phyloP scores from a whole-genome alignment of 2,888 invertebrate species.

The Herminia tarsipennalis region DNA sequence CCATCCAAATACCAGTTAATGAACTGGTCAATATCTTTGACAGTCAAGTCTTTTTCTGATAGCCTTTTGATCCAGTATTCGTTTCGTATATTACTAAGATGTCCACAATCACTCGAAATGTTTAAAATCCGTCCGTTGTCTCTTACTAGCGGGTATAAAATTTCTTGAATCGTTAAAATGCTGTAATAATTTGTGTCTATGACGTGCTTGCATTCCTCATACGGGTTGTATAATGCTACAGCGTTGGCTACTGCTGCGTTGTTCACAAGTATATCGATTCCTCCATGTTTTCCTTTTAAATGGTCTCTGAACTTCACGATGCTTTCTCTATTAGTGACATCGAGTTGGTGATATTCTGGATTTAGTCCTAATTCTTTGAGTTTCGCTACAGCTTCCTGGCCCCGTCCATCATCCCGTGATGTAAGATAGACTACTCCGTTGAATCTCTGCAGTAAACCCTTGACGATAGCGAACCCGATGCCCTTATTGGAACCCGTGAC shows the following conservation, averaged over 20 bases:
- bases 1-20: constrained; percentile 87
- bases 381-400: constrained; percentile 47
- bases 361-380: constrained; percentile 25
- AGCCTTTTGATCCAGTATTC: constrained; percentile 57
- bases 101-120: too few relatives aligned
- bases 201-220: constrained; percentile 86
- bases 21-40: constrained; percentile 72
- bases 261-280: constrained; percentile 90
- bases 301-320: constrained; percentile 84
- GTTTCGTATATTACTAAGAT: constrained; percentile 82
- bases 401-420: constrained; percentile 58
- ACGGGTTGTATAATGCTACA: too few relatives aligned
- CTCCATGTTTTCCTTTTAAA: constrained; percentile 85
- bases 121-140: constrained; percentile 90
- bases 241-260: constrained; percentile 88
- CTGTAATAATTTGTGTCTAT: constrained; percentile 88
- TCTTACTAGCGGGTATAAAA: constrained; percentile 88
- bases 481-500: constrained; percentile 89
- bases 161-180: constrained; percentile 86
- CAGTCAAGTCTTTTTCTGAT: constrained; percentile 55
- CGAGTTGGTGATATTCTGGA: constrained; percentile 31
- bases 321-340: constrained; percentile 65
- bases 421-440: constrained; percentile 84
- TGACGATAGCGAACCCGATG: constrained; percentile 87
- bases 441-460: constrained; percentile 84